Conservation (phyloP, 35 echinoderm and acorn worm species). For the Holothuria glaberrima region DNA sequence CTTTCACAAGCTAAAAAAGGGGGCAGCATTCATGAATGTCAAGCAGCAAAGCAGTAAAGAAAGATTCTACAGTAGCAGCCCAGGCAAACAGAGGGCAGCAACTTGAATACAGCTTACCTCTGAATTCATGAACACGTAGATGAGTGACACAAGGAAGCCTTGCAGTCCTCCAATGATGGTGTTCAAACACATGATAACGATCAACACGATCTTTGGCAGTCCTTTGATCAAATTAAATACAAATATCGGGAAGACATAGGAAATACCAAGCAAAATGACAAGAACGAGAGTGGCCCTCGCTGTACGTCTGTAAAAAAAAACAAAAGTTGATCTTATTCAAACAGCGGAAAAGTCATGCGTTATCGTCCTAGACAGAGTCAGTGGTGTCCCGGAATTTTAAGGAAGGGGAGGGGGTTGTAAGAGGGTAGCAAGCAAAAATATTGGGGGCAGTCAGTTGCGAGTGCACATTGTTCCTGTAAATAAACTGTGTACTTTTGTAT, state of each 20-base stretch:
- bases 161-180: slow-evolving; percentile 66
- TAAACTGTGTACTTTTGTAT: too few relatives aligned
- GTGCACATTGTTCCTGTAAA: too few relatives aligned
- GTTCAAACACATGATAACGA: slow-evolving; percentile 62
- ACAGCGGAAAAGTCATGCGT: too few relatives aligned
- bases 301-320: slow-evolving; percentile 66
- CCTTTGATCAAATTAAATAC: slow-evolving; percentile 53
- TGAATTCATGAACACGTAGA: slow-evolving; percentile 88
- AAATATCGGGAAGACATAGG: slow-evolving; percentile 81
- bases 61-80: neutral
- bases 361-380: too few relatives aligned
- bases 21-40: too few relatives aligned
- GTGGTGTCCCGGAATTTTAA: too few relatives aligned
- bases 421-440: too few relatives aligned
- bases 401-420: too few relatives aligned
- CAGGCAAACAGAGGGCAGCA: neutral
- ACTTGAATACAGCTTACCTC: slow-evolving; percentile 57
- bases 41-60: neutral
- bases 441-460: too few relatives aligned
- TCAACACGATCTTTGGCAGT: slow-evolving; percentile 1
- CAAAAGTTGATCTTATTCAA: neutral
- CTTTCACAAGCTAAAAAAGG: too few relatives aligned
- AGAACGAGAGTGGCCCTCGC: slow-evolving; percentile 84
- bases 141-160: slow-evolving; percentile 75
- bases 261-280: slow-evolving; percentile 79